These are phyloP conservation scores for Tenualosa ilisha DNA, from an alignment of 2,797 vertebrate species.

Conservation along the genomic window DNA sequence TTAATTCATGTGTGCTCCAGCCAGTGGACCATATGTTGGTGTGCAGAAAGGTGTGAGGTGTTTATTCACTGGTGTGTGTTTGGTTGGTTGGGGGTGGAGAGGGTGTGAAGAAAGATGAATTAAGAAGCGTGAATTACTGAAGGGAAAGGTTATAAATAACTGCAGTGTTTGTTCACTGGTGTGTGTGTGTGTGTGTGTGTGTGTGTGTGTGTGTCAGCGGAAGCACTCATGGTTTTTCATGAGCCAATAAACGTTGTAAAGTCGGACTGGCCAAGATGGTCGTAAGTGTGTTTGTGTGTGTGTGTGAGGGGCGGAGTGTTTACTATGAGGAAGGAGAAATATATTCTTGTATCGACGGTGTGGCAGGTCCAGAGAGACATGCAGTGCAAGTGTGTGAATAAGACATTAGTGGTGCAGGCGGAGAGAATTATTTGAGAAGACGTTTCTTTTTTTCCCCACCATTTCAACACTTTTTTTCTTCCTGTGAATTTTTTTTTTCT, in stretches of 20 bases:
- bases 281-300: neutral
- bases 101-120: neutral
- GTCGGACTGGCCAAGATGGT: slow-evolving; percentile 22
- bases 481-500: neutral
- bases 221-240: slow-evolving; percentile 39
- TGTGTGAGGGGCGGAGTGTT: neutral
- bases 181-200: neutral
- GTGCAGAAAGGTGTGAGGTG: neutral
- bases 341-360: slow-evolving; percentile 35
- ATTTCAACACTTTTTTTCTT: neutral
- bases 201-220: neutral
- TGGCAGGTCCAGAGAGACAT: slow-evolving; percentile 12
- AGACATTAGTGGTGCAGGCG: slow-evolving; percentile 46
- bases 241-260: slow-evolving; percentile 37
- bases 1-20: neutral
- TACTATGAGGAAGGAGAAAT: slow-evolving; percentile 32
- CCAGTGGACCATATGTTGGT: neutral
- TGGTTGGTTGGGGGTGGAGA: neutral
- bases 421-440: slow-evolving; percentile 42
- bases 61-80: neutral
- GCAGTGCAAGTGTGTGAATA: slow-evolving; percentile 34
- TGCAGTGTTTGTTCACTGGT: neutral
- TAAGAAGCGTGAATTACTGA: slow-evolving; percentile 14
- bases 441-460: neutral
- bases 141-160: slow-evolving; percentile 14